These are phyloP conservation scores for Stramonita haemastoma DNA, from an alignment of 2,888 invertebrate genomes.

Conservation along the genomic window DNA sequence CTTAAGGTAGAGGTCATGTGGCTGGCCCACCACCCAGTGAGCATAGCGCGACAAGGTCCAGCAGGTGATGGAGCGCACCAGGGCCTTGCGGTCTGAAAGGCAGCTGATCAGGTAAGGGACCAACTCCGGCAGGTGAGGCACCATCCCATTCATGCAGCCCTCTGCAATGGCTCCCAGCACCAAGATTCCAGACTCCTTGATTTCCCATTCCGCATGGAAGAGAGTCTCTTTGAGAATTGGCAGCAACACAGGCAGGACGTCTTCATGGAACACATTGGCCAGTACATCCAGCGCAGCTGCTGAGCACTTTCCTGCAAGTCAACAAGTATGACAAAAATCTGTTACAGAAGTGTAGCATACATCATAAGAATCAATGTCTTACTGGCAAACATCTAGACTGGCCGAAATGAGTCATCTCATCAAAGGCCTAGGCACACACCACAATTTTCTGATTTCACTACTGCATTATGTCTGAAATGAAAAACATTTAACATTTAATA, in stretches of 20 bases:
- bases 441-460: too few relatives aligned
- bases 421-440: too few relatives aligned
- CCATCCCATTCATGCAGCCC: constrained; percentile 97
- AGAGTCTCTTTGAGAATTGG: constrained; percentile 98
- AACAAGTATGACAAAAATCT: neutral
- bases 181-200: constrained; percentile 95
- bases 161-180: constrained; percentile 94
- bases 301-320: constrained; percentile 89
- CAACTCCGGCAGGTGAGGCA: constrained; percentile 95
- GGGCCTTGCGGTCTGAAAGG: constrained; percentile 94
- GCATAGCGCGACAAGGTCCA: constrained; percentile 99
- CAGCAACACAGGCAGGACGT: constrained; percentile 93
- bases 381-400: too few relatives aligned
- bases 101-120: constrained; percentile 96
- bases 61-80: constrained; percentile 98
- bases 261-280: constrained; percentile 97
- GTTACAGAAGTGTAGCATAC: neutral
- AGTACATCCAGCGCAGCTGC: constrained; percentile 98
- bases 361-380: neutral
- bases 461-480: too few relatives aligned
- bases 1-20: constrained; percentile 94
- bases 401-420: too few relatives aligned
- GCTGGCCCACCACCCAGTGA: constrained; percentile 98
- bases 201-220: constrained; percentile 96
- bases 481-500: too few relatives aligned